Evolutionary conservation across 2,888 invertebrate species (phyloP), one percentile per base, ranked within the genome.

Genomic region (Eupithecia subumbrata): DNA sequence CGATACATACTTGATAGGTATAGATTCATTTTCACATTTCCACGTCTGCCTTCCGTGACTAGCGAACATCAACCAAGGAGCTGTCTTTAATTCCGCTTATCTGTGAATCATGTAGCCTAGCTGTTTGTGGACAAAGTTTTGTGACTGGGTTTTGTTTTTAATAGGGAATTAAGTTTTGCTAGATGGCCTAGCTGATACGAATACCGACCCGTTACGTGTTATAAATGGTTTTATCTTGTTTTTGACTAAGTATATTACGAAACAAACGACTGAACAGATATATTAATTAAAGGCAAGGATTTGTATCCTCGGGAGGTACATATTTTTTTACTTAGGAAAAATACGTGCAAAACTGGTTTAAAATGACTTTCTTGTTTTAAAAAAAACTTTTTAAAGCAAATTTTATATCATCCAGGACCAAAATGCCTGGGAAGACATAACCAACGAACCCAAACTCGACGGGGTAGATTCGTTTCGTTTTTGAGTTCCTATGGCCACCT

Each of bases 21-120:
- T 5, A 37, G 5, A 30, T 2, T 2, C 30, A 45, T 4, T 45
- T 45, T 45, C 1, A 56, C 18, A 56, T 22, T 60, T 25, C 14
- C 9, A 64, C 64, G 64, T 68, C 70, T 43, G 76, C 66, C 40
- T 80, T 74, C 75, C 79, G 76, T 81, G 81, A 72, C 78, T 74
- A 30, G 30, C 37, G 22, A 25, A 30, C 52, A 5, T 71, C 60
- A 71, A 52, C 70, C 68, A 72, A 71, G 69, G 64, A 72, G 72
- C 72, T 75, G 75, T 78, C 76, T 75, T 74, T 71, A 75, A 66
- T 76, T 72, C 70, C 64, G 37, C 22, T 67, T 64, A 60, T 45
- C 71, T 69, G 16, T 69, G 56, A 12, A 64, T 34, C 34, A 22
- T 64, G 22, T 34, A 34, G 2, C 34, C 5, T 63, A 63, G 30